phyloP scores from a whole-genome alignment of 1,140 invertebrate genomes.

The Listronotus bonariensis region DNA sequence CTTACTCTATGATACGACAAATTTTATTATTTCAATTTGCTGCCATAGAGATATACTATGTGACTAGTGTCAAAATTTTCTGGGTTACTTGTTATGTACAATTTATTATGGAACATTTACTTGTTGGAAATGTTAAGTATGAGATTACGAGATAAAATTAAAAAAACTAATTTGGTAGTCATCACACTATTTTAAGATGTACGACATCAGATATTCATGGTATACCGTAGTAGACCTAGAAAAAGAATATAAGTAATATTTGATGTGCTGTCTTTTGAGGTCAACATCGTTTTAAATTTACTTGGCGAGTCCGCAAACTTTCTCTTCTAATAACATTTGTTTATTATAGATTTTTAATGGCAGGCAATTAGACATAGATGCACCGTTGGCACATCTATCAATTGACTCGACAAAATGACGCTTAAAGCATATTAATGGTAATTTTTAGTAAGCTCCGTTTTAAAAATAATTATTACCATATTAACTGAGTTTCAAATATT shows the following conservation, averaged over 20 bases:
- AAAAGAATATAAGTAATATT: conserved; percentile 14
- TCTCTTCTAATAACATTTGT: conserved; percentile 37
- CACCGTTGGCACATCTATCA: conserved; percentile 22
- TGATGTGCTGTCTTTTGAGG: conserved; percentile 14
- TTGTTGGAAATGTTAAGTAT: no score
- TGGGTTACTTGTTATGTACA: no score
- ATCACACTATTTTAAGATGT: no score
- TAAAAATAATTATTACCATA: no score
- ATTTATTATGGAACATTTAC: no score
- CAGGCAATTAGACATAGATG: conserved; percentile 21
- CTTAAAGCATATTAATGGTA: conserved; percentile 6
- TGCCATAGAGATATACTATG: no score
- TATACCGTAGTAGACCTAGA: conserved; percentile 1
- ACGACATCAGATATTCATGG: neutral
- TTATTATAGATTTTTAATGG: conserved; percentile 36
- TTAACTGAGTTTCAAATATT: no score
- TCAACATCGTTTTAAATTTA: conserved; percentile 24
- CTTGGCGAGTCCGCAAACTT: conserved; percentile 26
- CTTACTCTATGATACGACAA: no score
- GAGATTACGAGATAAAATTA: no score
- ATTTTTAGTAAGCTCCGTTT: neutral
- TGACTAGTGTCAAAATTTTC: no score
- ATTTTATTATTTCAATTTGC: no score
- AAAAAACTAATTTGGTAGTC: conserved; percentile 1
- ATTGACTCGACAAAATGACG: conserved; percentile 12